Conservation (phyloP, 2,888 invertebrate genomes). For the Andrena fulva region DNA sequence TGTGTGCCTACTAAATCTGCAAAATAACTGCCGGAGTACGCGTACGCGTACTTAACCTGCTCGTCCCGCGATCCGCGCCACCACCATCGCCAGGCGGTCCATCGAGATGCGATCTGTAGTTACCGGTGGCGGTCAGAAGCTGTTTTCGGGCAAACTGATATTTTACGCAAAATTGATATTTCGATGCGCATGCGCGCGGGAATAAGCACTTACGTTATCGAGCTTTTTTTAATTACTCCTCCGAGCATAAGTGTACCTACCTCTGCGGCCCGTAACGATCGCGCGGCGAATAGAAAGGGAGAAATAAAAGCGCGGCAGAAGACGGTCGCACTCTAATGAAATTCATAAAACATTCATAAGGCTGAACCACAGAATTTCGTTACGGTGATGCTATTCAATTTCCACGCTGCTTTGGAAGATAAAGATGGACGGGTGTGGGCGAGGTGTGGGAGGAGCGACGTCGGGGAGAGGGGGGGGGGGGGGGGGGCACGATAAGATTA, state of each 20-base stretch:
- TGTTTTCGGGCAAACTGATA: too few species aligned
- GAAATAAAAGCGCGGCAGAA: neutral
- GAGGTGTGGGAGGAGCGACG: neutral
- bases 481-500: conserved; percentile 32
- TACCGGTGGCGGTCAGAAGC: neutral
- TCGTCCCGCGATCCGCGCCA: conserved; percentile 11
- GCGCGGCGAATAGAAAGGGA: neutral
- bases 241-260: too few species aligned
- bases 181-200: neutral
- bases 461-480: neutral
- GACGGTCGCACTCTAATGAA: conserved; percentile 18
- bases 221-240: neutral
- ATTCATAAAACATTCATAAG: conserved; percentile 52
- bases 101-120: conserved; percentile 1
- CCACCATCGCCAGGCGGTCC: neutral
- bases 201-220: neutral
- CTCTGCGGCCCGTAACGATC: neutral
- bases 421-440: neutral
- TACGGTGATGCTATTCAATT: conserved; percentile 55
- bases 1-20: conserved; percentile 83
- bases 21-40: conserved; percentile 75
- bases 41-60: conserved; percentile 46
- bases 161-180: neutral
- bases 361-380: conserved; percentile 42
- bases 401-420: conserved; percentile 37